Evolutionary conservation across 2,888 invertebrate genomes (phyloP), one percentile per base, ranked within the genome.

Genomic region (Drosophila villosipedis): DNA sequence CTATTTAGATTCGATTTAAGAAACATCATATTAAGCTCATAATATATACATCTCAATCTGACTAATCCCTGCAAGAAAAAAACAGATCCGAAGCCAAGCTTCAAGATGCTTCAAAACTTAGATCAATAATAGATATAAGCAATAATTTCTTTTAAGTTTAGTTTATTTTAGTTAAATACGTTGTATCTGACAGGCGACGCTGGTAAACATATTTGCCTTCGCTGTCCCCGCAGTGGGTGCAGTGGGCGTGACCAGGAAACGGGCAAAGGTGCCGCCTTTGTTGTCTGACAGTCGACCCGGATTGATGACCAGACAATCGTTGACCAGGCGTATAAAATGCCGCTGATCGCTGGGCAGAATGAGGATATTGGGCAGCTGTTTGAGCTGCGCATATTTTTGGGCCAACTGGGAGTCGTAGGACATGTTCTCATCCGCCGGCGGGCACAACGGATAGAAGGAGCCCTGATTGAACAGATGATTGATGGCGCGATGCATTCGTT

Each of bases 271-370:
- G 54, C 97, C 97, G 6, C 96, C 95, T 1, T 86, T 86, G 37
- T 96, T 96, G 92, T 97, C 97, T 0, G 96, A 94, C 63, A 98
- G 92, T 70, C 96, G 95, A 82, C 97, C 98, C 0, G 98, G 98
- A 94, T 99, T 99, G 28, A 98, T 94, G 16, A 97, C 96, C 37
- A 97, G 94, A 84, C 96, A 96, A 2, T 96, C 96, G 83, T 96
- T 95, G 28, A 97, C 95, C 82, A 96, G 96, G 94, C 97, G 96
- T 59, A 96, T 94, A 90, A 98, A 98, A 92, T 96, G 95, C 91
- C 96, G 95, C 84, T 98, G 95, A 92, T 96, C 96, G 5, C 98
- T 98, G 0, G 98, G 98, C 81, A 97, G 92, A 69, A 98, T 93
- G 22, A 99, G 94, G 57, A 98, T 89, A 92, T 99, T 97, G 7